A percentile compares a stretch with the other conserved stretches of the same genome.
phyloP scores from a whole-genome alignment of 2,113 vertebrate genomes.

The Eira barbara region DNA sequence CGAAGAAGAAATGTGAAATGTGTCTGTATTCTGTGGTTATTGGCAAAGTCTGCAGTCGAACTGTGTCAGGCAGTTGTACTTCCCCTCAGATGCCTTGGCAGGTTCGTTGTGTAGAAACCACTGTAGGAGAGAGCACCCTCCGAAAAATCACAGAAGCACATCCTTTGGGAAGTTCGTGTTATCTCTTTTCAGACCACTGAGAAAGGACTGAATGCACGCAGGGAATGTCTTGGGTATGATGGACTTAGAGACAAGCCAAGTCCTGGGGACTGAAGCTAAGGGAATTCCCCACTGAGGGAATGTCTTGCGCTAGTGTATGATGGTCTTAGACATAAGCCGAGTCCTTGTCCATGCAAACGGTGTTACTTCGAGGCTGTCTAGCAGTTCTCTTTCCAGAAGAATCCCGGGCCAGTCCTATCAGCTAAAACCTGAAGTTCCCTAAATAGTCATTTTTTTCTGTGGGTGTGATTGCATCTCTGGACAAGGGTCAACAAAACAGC shows the following conservation, averaged over 20 bases:
- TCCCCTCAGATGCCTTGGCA: constrained; percentile 31
- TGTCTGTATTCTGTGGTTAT: not conserved
- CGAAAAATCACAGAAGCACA: not conserved
- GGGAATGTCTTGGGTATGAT: not conserved
- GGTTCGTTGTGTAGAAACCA: not conserved
- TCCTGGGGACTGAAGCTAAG: no score
- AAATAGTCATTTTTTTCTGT: not conserved
- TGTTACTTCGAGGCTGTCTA: not conserved
- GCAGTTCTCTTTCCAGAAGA: not conserved
- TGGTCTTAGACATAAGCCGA: not conserved
- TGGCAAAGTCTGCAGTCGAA: not conserved
- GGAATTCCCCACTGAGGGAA: no score
- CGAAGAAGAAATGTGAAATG: constrained; percentile 53
- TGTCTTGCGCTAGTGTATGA: not conserved
- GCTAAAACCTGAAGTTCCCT: not conserved
- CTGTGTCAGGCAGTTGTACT: not conserved
- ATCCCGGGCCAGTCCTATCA: not conserved
- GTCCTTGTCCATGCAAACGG: no score
- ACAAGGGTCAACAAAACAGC: not conserved
- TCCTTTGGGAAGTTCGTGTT: not conserved
- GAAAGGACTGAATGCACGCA: not conserved
- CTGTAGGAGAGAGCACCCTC: not conserved
- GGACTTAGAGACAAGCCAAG: not conserved
- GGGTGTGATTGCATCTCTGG: not conserved
- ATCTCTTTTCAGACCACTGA: not conserved